Evolutionary conservation across 2,113 vertebrate genomes (phyloP).

Genomic region (Mastomys natalensis): DNA sequence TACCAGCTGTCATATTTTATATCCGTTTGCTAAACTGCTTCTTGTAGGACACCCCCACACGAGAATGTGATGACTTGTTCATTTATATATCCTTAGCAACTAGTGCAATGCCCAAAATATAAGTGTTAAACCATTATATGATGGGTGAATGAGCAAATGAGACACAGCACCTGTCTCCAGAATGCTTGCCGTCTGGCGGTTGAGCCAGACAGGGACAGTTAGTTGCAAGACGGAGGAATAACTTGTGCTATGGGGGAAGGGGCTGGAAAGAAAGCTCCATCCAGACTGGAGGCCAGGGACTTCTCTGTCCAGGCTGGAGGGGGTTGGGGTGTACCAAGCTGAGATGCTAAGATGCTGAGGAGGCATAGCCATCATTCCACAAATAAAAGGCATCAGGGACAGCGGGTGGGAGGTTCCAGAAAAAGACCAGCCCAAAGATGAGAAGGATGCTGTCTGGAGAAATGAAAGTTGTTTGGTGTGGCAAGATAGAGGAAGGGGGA

Average conservation of each 20-base stretch:
- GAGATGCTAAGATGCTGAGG: background rate
- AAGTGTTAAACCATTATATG: background rate
- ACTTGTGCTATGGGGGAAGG: background rate
- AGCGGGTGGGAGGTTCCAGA: background rate
- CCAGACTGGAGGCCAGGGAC: too few species aligned
- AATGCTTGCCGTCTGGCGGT: background rate
- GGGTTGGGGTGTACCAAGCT: background rate
- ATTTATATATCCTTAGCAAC: background rate
- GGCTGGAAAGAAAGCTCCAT: fast-evolving
- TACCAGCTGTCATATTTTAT: background rate
- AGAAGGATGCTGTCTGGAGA: background rate
- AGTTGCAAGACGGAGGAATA: background rate
- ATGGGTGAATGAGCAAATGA: background rate
- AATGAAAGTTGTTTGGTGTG: background rate
- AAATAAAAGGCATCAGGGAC: fast-evolving
- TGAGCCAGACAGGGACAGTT: background rate
- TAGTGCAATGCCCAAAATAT: background rate
- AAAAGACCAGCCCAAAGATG: background rate
- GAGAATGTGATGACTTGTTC: background rate
- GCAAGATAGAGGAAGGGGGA: background rate
- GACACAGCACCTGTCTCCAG: background rate
- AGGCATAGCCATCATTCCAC: background rate
- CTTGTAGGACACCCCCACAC: background rate
- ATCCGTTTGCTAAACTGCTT: background rate
- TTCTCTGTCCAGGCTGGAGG: background rate